Conservation (phyloP, 2,113 vertebrate genomes). For the Paraplagusia blochii region DNA sequence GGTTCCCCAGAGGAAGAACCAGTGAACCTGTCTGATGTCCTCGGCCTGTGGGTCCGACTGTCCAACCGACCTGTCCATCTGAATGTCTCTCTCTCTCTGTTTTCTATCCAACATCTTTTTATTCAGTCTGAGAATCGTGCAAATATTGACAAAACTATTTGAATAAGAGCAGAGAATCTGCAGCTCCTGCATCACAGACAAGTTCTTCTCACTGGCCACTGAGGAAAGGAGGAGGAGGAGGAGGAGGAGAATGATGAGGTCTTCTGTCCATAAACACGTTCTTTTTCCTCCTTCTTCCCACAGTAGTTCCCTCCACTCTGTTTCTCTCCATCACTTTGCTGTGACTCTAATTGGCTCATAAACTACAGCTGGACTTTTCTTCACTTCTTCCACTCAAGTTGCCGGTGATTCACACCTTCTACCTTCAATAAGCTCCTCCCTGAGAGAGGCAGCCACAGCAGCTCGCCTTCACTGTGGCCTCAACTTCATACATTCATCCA, state of each 20-base stretch:
- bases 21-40: too few relatives aligned
- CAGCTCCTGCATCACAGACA: slow-evolving; percentile 13
- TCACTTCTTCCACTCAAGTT: background rate
- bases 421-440: slow-evolving; percentile 51
- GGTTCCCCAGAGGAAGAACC: too few relatives aligned
- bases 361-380: background rate
- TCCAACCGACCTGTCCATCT: background rate
- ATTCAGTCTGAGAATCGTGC: slow-evolving; percentile 45
- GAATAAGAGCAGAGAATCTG: slow-evolving; percentile 35
- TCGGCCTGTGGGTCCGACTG: too few relatives aligned
- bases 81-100: background rate
- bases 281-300: background rate
- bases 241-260: background rate
- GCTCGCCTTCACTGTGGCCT: slow-evolving; percentile 11
- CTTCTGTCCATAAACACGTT: background rate
- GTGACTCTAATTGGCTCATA: background rate
- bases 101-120: slow-evolving; percentile 35
- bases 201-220: slow-evolving; percentile 1
- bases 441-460: slow-evolving; percentile 40
- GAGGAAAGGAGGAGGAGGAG: background rate
- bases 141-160: slow-evolving; percentile 65
- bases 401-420: slow-evolving; percentile 27
- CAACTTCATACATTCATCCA: slow-evolving; percentile 61
- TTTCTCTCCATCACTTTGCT: background rate
- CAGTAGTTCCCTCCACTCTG: background rate